phyloP scores from a whole-genome alignment of 2,113 vertebrate genomes.

The Prionailurus viverrinus region DNA sequence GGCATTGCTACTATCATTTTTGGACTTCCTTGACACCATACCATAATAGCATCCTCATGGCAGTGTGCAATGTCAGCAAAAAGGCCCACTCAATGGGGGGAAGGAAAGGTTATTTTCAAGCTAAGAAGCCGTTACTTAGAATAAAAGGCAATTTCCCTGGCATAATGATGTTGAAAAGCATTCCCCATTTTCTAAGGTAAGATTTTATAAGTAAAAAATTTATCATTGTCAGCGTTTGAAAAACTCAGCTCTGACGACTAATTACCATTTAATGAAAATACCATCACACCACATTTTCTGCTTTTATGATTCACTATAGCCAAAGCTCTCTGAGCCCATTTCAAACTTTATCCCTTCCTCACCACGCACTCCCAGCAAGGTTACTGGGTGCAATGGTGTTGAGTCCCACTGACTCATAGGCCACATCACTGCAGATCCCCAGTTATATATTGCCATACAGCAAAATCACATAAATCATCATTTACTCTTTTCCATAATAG shows the following conservation, averaged over 20 bases:
- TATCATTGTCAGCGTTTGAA: conserved; percentile 16
- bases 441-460: neutral
- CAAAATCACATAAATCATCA: neutral
- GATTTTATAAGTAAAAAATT: neutral
- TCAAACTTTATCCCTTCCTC: neutral
- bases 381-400: neutral
- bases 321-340: neutral
- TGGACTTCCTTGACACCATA: neutral
- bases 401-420: neutral
- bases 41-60: neutral
- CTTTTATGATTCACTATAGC: neutral
- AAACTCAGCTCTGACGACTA: conserved; percentile 16
- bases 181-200: neutral
- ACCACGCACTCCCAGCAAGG: neutral
- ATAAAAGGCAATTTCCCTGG: conserved; percentile 25
- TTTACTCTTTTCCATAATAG: neutral
- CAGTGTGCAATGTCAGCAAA: neutral
- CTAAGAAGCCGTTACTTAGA: conserved; percentile 23
- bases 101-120: neutral
- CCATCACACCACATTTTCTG: neutral
- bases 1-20: neutral
- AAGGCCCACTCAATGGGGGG: neutral
- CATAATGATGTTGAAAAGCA: neutral
- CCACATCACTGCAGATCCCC: neutral
- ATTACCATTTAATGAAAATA: conserved; percentile 10